A percentile compares a stretch with the other conserved stretches of the same genome.
Evolutionary conservation across 2,797 vertebrate species (phyloP).

Genomic region (Argya squamiceps): DNA sequence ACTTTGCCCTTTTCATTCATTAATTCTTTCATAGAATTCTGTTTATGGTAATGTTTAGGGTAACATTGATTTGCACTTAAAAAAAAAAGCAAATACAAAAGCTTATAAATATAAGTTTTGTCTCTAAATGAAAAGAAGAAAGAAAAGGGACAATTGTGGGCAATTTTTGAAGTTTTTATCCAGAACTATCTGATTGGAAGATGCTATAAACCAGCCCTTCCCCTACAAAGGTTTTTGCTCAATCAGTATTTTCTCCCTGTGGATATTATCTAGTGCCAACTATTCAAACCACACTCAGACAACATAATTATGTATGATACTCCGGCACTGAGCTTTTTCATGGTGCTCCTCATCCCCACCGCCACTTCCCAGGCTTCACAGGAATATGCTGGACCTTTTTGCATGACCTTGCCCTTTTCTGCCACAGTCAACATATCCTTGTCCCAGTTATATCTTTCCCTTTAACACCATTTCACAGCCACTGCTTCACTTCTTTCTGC

Average conservation of each 20-base stretch:
- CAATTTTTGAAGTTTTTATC: neutral
- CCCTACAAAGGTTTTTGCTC: neutral
- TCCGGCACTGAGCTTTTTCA: fast-evolving
- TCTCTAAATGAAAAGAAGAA: neutral
- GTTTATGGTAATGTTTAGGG: neutral
- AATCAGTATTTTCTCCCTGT: neutral
- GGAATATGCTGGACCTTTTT: neutral
- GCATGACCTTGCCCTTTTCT: neutral
- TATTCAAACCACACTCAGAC: neutral
- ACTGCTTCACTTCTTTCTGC: neutral
- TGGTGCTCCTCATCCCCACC: neutral
- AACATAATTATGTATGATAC: neutral
- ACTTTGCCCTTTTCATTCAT: neutral
- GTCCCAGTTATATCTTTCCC: neutral
- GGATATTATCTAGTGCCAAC: neutral
- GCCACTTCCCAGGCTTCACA: neutral
- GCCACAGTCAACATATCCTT: neutral
- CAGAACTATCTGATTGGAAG: neutral
- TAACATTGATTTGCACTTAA: neutral
- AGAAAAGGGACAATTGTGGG: neutral
- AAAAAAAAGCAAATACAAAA: neutral
- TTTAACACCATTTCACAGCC: neutral
- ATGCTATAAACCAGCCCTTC: neutral
- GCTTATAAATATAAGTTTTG: neutral
- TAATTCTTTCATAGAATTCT: neutral